Percentiles rank a stretch among this genome's conserved stretches.
phyloP scores from a whole-genome alignment of 2,113 vertebrate genomes.

The Calyptommatus sinebrachiatus region DNA sequence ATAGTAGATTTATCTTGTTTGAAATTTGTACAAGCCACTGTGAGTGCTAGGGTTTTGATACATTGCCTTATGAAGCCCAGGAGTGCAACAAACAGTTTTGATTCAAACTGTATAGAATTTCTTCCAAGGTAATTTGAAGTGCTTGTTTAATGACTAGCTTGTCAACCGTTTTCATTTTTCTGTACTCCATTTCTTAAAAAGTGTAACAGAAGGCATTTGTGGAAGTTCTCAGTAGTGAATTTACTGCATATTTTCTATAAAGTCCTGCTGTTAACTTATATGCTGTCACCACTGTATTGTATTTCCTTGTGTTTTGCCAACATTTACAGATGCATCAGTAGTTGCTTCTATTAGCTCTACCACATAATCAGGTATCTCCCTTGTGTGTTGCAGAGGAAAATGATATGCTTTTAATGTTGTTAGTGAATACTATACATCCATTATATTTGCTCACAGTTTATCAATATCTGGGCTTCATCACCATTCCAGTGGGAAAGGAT shows the following conservation, averaged over 20 bases:
- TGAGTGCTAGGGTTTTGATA: conserved; percentile 33
- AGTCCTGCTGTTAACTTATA: conserved; percentile 29
- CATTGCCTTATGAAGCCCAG: conserved; percentile 49
- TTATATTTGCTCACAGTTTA: conserved; percentile 33
- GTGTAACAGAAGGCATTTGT: conserved; percentile 28
- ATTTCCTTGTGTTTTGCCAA: conserved; percentile 47
- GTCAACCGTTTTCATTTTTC: conserved; percentile 27
- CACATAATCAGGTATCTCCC: conserved; percentile 54
- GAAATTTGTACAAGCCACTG: conserved; percentile 15
- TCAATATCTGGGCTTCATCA: conserved; percentile 42
- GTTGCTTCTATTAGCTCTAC: conserved; percentile 39
- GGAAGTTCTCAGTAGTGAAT: conserved; percentile 6
- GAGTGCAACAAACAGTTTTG: conserved; percentile 54
- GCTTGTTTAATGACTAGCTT: conserved; percentile 28
- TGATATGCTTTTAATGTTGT: conserved; percentile 48
- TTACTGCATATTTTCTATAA: conserved; percentile 23
- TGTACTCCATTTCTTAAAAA: conserved; percentile 25
- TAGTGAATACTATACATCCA: conserved; percentile 47
- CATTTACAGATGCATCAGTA: conserved; percentile 29
- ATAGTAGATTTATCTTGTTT: conserved; percentile 17
- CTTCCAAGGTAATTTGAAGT: conserved; percentile 41
- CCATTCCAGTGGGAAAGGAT: conserved; percentile 21
- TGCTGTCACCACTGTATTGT: conserved; percentile 35
- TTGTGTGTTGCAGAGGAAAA: conserved; percentile 49
- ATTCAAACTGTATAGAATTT: conserved; percentile 55